phyloP scores from a whole-genome alignment of 23 tunicate species.

The Trididemnum miniatum region DNA sequence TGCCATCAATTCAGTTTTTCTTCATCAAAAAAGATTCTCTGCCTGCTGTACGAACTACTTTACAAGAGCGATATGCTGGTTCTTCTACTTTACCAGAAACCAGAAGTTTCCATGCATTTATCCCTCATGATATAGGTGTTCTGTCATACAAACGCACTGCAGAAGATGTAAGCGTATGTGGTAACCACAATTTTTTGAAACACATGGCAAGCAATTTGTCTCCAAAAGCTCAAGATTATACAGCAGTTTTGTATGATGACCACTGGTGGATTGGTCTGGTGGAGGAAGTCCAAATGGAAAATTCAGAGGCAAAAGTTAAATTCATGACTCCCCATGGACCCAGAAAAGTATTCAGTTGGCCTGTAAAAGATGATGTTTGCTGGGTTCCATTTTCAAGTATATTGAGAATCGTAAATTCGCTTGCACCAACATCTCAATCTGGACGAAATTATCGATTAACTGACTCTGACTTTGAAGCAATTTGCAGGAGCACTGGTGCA shows the following conservation, averaged over 20 bases:
- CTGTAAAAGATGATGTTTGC: not conserved
- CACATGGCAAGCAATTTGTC: not conserved
- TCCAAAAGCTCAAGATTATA: not conserved
- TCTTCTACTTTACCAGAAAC: not conserved
- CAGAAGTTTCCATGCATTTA: not conserved
- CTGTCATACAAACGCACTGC: not conserved
- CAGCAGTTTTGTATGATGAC: not conserved
- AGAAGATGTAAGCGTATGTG: not conserved
- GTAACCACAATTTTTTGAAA: not conserved
- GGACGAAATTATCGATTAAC: no score
- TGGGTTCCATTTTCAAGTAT: no score
- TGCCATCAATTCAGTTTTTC: no score
- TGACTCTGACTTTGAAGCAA: no score
- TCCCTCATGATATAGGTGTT: not conserved
- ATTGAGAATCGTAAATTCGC: no score
- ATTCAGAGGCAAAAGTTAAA: not conserved
- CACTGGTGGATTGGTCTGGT: conserved; percentile 5
- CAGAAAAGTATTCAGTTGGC: not conserved
- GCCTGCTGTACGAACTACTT: no score
- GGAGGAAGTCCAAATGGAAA: no score
- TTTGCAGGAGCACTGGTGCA: no score
- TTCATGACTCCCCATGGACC: not conserved
- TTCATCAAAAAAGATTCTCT: no score
- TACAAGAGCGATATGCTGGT: no score
- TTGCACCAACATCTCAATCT: no score